Evolutionary conservation across 1,140 invertebrate genomes (phyloP).

Genomic region (Neodiprion virginianus): DNA sequence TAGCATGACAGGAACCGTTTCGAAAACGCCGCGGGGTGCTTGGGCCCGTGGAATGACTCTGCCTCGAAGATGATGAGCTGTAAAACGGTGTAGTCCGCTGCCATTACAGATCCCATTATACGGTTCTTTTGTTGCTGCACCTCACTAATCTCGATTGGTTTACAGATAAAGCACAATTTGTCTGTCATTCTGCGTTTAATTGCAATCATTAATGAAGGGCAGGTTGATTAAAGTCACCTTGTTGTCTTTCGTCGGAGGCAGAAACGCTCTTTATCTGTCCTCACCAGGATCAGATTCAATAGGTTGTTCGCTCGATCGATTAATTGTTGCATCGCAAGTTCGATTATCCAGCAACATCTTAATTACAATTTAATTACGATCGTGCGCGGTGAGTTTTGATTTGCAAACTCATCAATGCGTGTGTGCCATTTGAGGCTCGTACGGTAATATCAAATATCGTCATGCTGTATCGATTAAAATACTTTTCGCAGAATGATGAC

Average conservation of each 20-base stretch:
- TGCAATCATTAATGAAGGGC: constrained; percentile 46
- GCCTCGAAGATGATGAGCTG: constrained; percentile 10
- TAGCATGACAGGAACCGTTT: background rate
- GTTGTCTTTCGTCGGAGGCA: background rate
- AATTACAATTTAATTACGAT: constrained; percentile 6
- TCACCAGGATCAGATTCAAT: background rate
- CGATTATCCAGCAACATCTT: background rate
- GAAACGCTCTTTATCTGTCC: background rate
- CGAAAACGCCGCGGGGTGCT: constrained; percentile 12
- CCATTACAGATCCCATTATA: constrained; percentile 15
- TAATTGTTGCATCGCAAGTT: background rate
- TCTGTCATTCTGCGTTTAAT: constrained; percentile 33
- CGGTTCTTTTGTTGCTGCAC: constrained; percentile 29
- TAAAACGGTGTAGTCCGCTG: background rate
- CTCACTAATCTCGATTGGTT: constrained; percentile 35
- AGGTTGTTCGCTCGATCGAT: constrained; percentile 3
- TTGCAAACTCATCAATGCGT: background rate
- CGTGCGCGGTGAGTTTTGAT: background rate
- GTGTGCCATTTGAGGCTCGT: background rate
- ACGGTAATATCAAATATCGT: background rate
- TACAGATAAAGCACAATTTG: constrained; percentile 43
- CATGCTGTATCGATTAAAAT: background rate
- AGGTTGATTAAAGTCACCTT: constrained; percentile 43
- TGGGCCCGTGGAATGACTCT: background rate
- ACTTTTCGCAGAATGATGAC: background rate